phyloP scores from a whole-genome alignment of 2,888 invertebrate genomes.

The Tribolium freemani region DNA sequence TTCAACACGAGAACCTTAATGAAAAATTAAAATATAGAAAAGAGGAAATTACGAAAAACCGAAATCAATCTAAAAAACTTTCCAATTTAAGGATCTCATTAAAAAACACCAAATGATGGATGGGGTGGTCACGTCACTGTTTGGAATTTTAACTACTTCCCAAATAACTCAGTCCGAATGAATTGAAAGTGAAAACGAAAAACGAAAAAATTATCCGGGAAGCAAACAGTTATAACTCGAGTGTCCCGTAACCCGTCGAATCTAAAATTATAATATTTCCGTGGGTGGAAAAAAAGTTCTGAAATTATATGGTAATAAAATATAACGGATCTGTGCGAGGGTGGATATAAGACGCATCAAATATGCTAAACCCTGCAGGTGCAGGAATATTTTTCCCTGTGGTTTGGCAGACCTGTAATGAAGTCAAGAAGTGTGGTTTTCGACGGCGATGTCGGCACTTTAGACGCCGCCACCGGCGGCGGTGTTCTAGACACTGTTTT shows the following conservation, averaged over 20 bases:
- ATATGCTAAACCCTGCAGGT: slow-evolving; percentile 58
- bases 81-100: slow-evolving; percentile 19
- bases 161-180: background rate
- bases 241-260: slow-evolving; percentile 44
- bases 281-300: slow-evolving; percentile 50
- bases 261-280: slow-evolving; percentile 53
- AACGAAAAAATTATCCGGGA: slow-evolving; percentile 36
- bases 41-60: slow-evolving; percentile 3
- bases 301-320: slow-evolving; percentile 59
- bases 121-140: slow-evolving; percentile 38
- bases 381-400: slow-evolving; percentile 54
- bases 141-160: background rate
- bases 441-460: slow-evolving; percentile 29
- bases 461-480: slow-evolving; percentile 42
- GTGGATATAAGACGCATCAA: slow-evolving; percentile 54
- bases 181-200: background rate
- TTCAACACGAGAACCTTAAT: background rate
- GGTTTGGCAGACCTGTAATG: slow-evolving; percentile 49
- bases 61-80: slow-evolving; percentile 15
- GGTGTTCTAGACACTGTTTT: slow-evolving; percentile 48
- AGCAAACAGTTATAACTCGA: slow-evolving; percentile 51
- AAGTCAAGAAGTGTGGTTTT: slow-evolving; percentile 41
- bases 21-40: slow-evolving; percentile 10
- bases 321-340: slow-evolving; percentile 51
- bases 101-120: slow-evolving; percentile 33